Base-by-base conservation (phyloP, 2,888 invertebrate species). In the Parapristionchus giblindavisi region DNA sequence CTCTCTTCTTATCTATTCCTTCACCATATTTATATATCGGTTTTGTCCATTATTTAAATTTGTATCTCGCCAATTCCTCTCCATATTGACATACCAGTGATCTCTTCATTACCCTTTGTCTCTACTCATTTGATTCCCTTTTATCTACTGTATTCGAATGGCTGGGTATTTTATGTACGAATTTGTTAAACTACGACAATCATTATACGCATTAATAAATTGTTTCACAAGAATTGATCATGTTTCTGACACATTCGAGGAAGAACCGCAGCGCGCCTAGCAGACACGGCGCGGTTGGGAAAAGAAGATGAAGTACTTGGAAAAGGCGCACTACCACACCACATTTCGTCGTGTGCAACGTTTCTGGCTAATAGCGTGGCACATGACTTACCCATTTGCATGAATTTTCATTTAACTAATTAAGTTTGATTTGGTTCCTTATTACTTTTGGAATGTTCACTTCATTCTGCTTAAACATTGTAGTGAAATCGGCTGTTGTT, bases 21-120 rank as follows among this genome's bases (percentile, higher is more conserved):
- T 65, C 63, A 8, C 63, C 63, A 65, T 65, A 65, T 65, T 65
- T 65, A 43, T n/a, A n/a, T n/a, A n/a, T n/a, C n/a, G n/a, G n/a
- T n/a, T n/a, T n/a, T n/a, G n/a, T n/a, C n/a, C n/a, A n/a, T n/a
- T n/a, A n/a, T n/a, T n/a, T n/a, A n/a, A n/a, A n/a, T n/a, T n/a
- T n/a, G n/a, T n/a, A n/a, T n/a, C n/a, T n/a, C n/a, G n/a, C n/a
- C n/a, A n/a, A n/a, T n/a, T 21, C 21, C 48, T 48, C 21, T 21
- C 21, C 48, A 48, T 48, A 68, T 38, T 14, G 43, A 51, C 65
- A 66, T 68, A 68, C 68, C 68, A 51, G 68, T 68, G 68, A 68
- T 68, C 68, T 68, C 68, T 34, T 43, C 17, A 40, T 29, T 27
- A 43, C 65, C 27, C 32, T 43, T 52, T 68, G 6, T 68, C 32